Conservation (phyloP, 2,888 invertebrate genomes). For the Agelastica alni region DNA sequence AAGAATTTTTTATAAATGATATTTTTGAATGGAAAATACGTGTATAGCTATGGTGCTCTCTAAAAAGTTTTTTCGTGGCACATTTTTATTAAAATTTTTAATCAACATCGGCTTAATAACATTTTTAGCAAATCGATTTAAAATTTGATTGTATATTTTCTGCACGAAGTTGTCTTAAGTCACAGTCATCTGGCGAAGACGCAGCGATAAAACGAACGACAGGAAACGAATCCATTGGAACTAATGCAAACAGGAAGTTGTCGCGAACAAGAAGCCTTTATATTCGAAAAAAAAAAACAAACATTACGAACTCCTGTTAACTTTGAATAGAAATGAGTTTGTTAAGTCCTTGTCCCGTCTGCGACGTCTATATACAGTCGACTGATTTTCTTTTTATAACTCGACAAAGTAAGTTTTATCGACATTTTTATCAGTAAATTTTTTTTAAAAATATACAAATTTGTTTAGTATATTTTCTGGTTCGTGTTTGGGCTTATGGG, state of each 20-base stretch:
- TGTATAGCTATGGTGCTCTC: no score
- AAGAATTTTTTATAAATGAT: no score
- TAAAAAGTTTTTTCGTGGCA: no score
- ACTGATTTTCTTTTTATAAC: not conserved
- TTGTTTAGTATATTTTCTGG: not conserved
- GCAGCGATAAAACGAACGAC: conserved; percentile 1
- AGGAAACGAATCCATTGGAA: conserved; percentile 10
- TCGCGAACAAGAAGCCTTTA: conserved; percentile 9
- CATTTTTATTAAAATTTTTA: no score
- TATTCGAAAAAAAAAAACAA: conserved; percentile 3
- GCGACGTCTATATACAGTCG: not conserved
- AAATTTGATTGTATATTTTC: no score
- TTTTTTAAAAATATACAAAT: not conserved
- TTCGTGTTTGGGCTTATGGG: no score
- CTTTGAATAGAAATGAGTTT: conserved; percentile 20
- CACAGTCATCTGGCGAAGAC: conserved; percentile 17
- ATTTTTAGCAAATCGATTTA: no score
- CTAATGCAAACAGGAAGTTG: conserved; percentile 18
- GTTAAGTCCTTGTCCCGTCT: not conserved
- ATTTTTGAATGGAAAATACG: no score
- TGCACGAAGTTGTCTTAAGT: no score
- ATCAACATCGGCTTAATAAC: no score
- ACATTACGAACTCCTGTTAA: conserved; percentile 11
- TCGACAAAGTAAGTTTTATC: not conserved
- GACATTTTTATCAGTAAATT: not conserved